phyloP scores from a whole-genome alignment of 2,113 vertebrate species.

The Globicephala melas region DNA sequence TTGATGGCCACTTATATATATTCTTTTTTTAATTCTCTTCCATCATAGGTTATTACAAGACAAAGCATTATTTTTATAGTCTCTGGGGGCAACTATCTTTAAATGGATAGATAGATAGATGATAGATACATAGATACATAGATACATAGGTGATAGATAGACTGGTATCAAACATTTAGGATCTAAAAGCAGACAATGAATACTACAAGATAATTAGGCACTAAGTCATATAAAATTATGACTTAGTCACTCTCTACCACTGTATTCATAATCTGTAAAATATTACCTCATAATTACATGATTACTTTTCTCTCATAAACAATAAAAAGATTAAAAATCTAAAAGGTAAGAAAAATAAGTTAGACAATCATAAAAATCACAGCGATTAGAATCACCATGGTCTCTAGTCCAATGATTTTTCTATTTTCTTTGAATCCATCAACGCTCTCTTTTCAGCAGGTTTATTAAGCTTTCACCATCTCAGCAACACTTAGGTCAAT shows the following conservation, averaged over 20 bases:
- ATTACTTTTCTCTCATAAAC: neutral
- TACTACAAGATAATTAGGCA: neutral
- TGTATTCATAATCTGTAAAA: neutral
- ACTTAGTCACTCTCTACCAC: neutral
- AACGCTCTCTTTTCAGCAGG: neutral
- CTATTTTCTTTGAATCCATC: neutral
- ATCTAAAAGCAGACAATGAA: neutral
- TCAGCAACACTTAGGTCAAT: neutral
- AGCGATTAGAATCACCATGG: neutral
- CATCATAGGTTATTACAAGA: neutral
- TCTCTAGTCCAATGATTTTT: neutral
- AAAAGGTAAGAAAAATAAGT: neutral
- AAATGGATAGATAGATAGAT: neutral
- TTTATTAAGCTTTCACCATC: neutral
- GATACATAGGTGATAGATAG: neutral
- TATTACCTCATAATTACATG: neutral
- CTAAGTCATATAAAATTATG: neutral
- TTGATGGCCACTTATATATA: neutral
- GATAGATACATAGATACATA: neutral
- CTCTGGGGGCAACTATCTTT: neutral
- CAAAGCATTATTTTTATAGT: neutral
- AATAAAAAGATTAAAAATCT: neutral
- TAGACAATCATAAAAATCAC: constrained; percentile 12
- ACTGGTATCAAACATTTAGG: neutral
- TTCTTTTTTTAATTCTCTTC: neutral